Evolutionary conservation across 2,888 invertebrate species (phyloP), one percentile per base, ranked within the genome.

Genomic region (Drosophila longiperda): DNA sequence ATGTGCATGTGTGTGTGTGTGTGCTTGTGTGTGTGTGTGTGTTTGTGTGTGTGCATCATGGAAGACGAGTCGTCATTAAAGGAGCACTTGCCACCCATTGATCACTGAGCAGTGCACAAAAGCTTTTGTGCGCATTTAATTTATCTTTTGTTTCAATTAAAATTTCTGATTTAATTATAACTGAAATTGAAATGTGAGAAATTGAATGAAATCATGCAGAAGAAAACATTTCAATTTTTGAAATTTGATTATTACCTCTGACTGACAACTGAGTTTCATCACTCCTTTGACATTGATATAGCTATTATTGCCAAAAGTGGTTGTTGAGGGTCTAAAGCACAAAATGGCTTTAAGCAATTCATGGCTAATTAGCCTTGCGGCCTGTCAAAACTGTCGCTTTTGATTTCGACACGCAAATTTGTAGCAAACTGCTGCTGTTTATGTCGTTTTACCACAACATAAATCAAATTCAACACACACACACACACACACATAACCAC

Each of bases 341-440:
- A 23, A 15, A 15, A 8, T 15, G 15, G 15, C 23, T 15, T 45
- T 15, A 23, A 23, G 20, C 45, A 1, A 23, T 23, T 8, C 23
- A 45, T 4, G 45, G 45, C 45, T 86, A 86, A 84, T 84, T 83
- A 84, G 86, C 73, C 75, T 71, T 68, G 80, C 74, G 82, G 75
- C 55, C 68, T 83, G 82, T 85, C 82, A 82, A 74, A 76, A 66
- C 82, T 81, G 86, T 84, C 83, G 69, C 86, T 79, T 74, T 86
- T 84, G 86, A 82, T 84, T 81, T 81, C 72, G 81, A 86, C 75
- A 86, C 75, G 75, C 74, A 86, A 84, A 83, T 86, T 73, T 74
- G 75, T 61, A 53, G 76, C 62, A 59, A 40, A 50, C 57, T 55
- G 64, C 62, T 67, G 70, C 78, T 79, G 82, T 59, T 75, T 68